These are phyloP conservation scores for Noctua comes DNA, from an alignment of 2,888 invertebrate species.

Conservation along the genomic window DNA sequence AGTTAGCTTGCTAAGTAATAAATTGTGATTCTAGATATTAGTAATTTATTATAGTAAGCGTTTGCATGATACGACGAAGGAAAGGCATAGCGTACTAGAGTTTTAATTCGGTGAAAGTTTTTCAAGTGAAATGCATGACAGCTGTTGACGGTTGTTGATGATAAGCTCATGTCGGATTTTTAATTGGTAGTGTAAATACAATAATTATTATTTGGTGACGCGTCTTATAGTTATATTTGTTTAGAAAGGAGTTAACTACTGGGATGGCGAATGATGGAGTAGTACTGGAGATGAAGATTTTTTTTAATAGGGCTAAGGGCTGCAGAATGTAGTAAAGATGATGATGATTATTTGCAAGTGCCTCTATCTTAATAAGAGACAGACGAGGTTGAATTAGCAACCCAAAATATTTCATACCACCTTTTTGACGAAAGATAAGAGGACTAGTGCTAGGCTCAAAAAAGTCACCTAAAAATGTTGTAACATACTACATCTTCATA, in stretches of 20 bases:
- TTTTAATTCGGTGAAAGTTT: slow-evolving; percentile 52
- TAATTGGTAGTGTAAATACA: slow-evolving; percentile 22
- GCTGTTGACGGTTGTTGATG: slow-evolving; percentile 20
- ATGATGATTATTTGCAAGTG: not conserved
- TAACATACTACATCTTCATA: not conserved
- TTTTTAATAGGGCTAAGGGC: not conserved
- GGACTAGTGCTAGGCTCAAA: not conserved
- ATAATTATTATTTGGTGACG: not conserved
- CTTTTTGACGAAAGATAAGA: not conserved
- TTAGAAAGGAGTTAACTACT: not conserved
- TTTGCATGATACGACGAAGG: slow-evolving; percentile 46
- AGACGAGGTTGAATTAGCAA: not conserved
- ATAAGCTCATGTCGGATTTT: slow-evolving; percentile 12
- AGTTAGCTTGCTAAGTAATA: slow-evolving; percentile 43
- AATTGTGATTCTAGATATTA: slow-evolving; percentile 56
- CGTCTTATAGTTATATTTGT: not conserved
- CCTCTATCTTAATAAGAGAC: not conserved
- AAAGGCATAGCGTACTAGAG: slow-evolving; percentile 29
- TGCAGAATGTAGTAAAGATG: not conserved
- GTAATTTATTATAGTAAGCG: slow-evolving; percentile 38
- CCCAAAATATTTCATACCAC: not conserved
- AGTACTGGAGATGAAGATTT: not conserved
- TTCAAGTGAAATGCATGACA: slow-evolving; percentile 28
- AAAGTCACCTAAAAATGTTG: not conserved
- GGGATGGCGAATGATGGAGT: not conserved